These are phyloP conservation scores for Pipistrellus kuhlii DNA, from an alignment of 2,797 vertebrate species.

Conservation along the genomic window DNA sequence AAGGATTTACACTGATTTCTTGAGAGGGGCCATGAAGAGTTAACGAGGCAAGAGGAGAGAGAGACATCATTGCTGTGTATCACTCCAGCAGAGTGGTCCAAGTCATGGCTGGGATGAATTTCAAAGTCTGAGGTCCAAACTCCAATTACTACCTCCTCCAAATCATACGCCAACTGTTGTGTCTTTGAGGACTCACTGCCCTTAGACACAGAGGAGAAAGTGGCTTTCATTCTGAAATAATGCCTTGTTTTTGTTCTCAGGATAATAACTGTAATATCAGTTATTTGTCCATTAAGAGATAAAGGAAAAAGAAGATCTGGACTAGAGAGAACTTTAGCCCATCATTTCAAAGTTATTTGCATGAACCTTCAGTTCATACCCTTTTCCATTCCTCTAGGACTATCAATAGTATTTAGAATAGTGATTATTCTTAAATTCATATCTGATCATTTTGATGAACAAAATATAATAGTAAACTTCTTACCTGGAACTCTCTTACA, in stretches of 20 bases:
- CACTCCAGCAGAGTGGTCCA: conserved; percentile 69
- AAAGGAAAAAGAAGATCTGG: background rate
- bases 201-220: conserved; percentile 70
- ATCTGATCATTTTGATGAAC: background rate
- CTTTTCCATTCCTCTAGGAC: background rate
- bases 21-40: conserved; percentile 61
- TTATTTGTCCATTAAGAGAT: background rate
- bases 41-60: conserved; percentile 77
- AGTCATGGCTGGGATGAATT: conserved; percentile 55
- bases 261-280: background rate
- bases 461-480: background rate
- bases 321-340: background rate
- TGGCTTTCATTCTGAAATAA: conserved; percentile 67
- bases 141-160: conserved; percentile 80
- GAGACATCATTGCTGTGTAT: conserved; percentile 62
- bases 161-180: conserved; percentile 54
- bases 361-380: background rate
- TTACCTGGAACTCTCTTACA: background rate
- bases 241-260: conserved; percentile 16
- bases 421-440: background rate
- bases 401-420: background rate
- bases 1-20: conserved; percentile 69
- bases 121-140: conserved; percentile 70
- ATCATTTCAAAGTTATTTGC: background rate
- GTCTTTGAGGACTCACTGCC: conserved; percentile 29